phyloP scores from a whole-genome alignment of 2,113 vertebrate genomes.

The Melanostigma gelatinosum region DNA sequence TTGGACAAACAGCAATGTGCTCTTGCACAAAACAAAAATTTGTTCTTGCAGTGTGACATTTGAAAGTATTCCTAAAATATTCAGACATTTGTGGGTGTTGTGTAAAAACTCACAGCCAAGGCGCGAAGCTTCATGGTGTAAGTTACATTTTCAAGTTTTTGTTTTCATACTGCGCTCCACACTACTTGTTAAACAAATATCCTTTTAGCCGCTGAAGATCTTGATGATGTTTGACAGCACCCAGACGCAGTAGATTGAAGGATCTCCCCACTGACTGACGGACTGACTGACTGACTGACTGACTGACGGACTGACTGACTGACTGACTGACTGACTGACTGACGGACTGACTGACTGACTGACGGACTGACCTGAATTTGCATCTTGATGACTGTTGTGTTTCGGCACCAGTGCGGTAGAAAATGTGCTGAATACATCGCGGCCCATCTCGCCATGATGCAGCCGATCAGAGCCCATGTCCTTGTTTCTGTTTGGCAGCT shows the following conservation, averaged over 20 bases:
- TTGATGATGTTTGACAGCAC: slow-evolving; percentile 39
- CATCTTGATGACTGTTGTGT: slow-evolving; percentile 71
- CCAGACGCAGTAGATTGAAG: slow-evolving; percentile 24
- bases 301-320: slow-evolving; percentile 24
- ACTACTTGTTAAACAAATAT: background rate
- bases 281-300: slow-evolving; percentile 52
- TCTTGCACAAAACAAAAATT: background rate
- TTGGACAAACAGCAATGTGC: background rate
- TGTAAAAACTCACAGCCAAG: slow-evolving; percentile 45
- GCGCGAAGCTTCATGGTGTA: slow-evolving; percentile 24
- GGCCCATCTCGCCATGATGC: slow-evolving; percentile 56
- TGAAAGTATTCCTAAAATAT: slow-evolving; percentile 11
- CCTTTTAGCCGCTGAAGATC: background rate
- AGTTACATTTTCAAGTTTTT: slow-evolving; percentile 26
- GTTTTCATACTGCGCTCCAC: slow-evolving; percentile 4
- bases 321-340: slow-evolving; percentile 58
- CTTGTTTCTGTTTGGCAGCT: slow-evolving; percentile 63
- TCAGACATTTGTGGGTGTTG: slow-evolving; percentile 37
- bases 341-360: slow-evolving; percentile 25
- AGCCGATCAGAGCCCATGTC: slow-evolving; percentile 59
- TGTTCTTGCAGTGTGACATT: slow-evolving; percentile 8
- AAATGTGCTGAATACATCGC: slow-evolving; percentile 48
- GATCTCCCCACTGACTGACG: slow-evolving; percentile 56
- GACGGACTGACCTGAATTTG: slow-evolving; percentile 58
- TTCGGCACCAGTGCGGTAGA: slow-evolving; percentile 31